Conservation (phyloP, 2,888 invertebrate species). For the Cerastoderma edule region DNA sequence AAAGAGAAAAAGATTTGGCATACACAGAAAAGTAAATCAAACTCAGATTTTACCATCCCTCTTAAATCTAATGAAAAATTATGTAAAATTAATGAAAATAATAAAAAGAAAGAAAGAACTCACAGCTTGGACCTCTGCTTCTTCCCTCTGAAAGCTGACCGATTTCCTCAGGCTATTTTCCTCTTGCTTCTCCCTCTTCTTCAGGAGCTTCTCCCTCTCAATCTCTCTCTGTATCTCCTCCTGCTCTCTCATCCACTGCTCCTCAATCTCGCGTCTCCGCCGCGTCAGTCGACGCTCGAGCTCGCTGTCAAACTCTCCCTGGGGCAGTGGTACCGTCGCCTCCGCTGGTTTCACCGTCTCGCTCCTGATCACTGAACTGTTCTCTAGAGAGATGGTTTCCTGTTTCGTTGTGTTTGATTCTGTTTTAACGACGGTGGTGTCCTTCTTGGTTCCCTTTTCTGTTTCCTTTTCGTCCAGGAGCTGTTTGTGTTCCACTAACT, state of each 20-base stretch:
- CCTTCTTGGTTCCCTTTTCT: constrained; percentile 60
- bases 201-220: constrained; percentile 63
- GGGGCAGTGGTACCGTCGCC: neutral
- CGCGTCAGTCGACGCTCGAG: constrained; percentile 24
- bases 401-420: neutral
- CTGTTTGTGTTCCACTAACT: constrained; percentile 70
- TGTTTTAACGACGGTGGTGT: constrained; percentile 23
- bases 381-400: constrained; percentile 14
- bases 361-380: neutral
- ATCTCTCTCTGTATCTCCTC: constrained; percentile 43
- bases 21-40: too few species aligned
- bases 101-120: too few species aligned
- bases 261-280: constrained; percentile 25
- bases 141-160: constrained; percentile 67
- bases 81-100: too few species aligned
- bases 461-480: constrained; percentile 66
- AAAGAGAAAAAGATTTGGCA: too few species aligned
- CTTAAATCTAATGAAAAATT: too few species aligned
- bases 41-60: too few species aligned
- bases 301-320: constrained; percentile 15
- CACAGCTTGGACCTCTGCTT: neutral
- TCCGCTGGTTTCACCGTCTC: constrained; percentile 16
- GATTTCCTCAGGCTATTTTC: constrained; percentile 74
- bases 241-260: constrained; percentile 39
- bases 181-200: constrained; percentile 71